Base-by-base conservation (phyloP, 2,797 vertebrate species). In the Typhlichthys subterraneus region DNA sequence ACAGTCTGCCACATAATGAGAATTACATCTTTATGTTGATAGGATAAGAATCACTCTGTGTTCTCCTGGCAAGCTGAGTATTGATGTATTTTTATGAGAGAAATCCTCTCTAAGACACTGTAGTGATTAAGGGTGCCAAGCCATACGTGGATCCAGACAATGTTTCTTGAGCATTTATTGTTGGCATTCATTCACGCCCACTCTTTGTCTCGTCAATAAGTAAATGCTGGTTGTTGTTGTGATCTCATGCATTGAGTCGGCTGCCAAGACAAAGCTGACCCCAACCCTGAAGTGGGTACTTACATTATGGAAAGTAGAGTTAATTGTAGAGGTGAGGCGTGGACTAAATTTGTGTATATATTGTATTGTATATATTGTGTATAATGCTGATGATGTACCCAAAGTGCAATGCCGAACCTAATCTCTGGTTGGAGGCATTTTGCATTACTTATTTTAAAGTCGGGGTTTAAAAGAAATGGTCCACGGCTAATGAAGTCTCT, bases 151-250 rank as follows among this genome's bases (percentile, higher is more conserved):
- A 4, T 29, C 29, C 61, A 53, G 61, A 53, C 53, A 56, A 42
- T n/a, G 60, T 66, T 46, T 70, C 59, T 56, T 42, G 0, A 0
- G 69, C 60, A 50, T 19, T 48, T 38, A 17, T 23, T 56, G 14
- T 33, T 23, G 54, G 63, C 19, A 23, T 45, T 61, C 12, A 12
- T 45, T 17, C 8, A 13, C 72, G 9, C 73, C 68, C 74, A 57
- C 61, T 61, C 59, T 54, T 52, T 69, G 63, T 63, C 49, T 38
- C 59, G 61, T 79, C 74, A 77, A 75, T 83, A 75, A 76, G 63
- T 23, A 13, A 61, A 64, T 45, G 45, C 50, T 61, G 47, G 3
- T 58, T 61, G 3, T 58, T 61, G 67, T 38, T 19, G 65, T 50
- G 67, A 53, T 65, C 52, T 48, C 61, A 59, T 70, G 64, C 67